A percentile compares a stretch with the other conserved stretches of the same genome.
Evolutionary conservation across 2,888 invertebrate species (phyloP).

Genomic region (Cryptocephalus primarius): DNA sequence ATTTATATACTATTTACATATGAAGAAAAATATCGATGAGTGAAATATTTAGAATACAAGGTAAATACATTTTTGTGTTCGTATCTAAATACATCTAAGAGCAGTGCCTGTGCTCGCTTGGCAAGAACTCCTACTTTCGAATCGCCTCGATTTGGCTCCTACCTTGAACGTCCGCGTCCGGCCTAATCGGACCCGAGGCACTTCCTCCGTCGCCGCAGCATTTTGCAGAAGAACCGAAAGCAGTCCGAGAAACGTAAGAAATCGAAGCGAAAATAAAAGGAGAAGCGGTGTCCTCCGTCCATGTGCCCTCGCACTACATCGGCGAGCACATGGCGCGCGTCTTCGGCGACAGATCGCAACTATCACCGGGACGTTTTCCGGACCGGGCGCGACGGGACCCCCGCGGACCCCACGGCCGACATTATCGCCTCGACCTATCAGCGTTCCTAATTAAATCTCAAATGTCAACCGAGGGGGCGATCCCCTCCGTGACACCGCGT

Average conservation of each 20-base stretch:
- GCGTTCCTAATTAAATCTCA: slow-evolving; percentile 23
- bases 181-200: slow-evolving; percentile 1
- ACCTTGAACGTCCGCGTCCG: neutral
- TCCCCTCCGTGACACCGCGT: slow-evolving; percentile 21
- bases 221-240: slow-evolving; percentile 4
- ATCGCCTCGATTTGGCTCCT: neutral
- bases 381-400: slow-evolving; percentile 14
- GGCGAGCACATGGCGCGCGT: neutral
- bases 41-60: too few species aligned
- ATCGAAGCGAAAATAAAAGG: too few species aligned
- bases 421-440: slow-evolving; percentile 25
- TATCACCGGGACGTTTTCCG: slow-evolving; percentile 30
- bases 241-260: neutral
- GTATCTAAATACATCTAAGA: too few species aligned
- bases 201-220: slow-evolving; percentile 16
- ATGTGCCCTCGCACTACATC: neutral
- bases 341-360: slow-evolving; percentile 9
- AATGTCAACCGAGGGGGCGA: slow-evolving; percentile 25
- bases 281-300: neutral
- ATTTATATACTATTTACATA: too few species aligned
- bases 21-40: too few species aligned
- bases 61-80: too few species aligned
- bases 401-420: slow-evolving; percentile 14
- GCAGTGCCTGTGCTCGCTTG: too few species aligned
- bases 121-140: too few species aligned